phyloP scores from a whole-genome alignment of 2,113 vertebrate species.

The Petrocephalus zakoni region DNA sequence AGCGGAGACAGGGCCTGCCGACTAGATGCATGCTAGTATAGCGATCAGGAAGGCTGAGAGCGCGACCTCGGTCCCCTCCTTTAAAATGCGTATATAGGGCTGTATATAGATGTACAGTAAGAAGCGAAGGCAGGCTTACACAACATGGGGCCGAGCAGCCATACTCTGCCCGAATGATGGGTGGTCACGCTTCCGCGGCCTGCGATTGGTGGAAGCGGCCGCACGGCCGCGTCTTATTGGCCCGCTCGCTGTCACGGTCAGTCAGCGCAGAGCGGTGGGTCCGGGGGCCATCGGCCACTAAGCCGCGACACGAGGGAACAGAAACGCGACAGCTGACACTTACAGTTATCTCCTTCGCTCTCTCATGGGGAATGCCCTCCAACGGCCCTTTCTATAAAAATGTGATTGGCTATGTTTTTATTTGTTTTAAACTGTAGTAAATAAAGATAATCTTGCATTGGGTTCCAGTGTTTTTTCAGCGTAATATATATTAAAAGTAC shows the following conservation, averaged over 20 bases:
- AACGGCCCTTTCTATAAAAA: background rate
- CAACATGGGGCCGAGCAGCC: constrained; percentile 34
- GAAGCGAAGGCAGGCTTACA: background rate
- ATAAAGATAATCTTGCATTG: background rate
- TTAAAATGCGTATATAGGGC: background rate
- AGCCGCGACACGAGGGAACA: background rate
- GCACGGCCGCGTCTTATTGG: background rate
- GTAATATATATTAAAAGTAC: background rate
- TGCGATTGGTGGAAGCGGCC: background rate
- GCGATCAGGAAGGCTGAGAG: constrained; percentile 42
- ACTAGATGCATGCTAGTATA: constrained; percentile 21
- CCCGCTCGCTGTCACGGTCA: background rate
- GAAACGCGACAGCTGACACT: background rate
- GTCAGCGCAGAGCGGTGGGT: background rate
- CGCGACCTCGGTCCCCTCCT: background rate
- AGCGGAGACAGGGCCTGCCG: constrained; percentile 25
- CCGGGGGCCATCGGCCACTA: background rate
- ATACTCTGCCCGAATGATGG: constrained; percentile 38
- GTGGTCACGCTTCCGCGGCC: constrained; percentile 30
- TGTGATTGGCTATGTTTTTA: background rate
- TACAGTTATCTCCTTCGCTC: background rate
- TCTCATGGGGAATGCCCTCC: background rate
- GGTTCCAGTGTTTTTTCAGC: background rate
- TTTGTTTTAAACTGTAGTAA: background rate
- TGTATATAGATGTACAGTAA: background rate